Evolutionary conservation across 2,113 vertebrate genomes (phyloP), one percentile per base, ranked within the genome.

Genomic region (Phaethornis superciliosus): DNA sequence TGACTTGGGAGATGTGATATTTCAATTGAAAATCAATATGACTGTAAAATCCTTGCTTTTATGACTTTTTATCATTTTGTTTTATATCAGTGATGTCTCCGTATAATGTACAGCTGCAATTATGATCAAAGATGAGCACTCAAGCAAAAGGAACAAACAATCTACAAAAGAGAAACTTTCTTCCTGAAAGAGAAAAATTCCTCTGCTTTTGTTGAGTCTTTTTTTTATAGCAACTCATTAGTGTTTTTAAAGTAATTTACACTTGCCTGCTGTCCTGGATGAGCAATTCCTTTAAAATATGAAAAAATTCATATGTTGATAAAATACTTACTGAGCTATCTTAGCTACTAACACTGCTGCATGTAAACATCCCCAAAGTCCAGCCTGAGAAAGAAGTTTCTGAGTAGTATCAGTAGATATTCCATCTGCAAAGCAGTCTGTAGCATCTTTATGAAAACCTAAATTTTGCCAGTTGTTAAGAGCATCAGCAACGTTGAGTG

Each of bases 341-440:
- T 99, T 99, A 69, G 99, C 98, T 30, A 98, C 96, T 93, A 99
- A 97, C 64, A 98, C 96, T 10, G 99, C 99, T 86, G 98, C 99
- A 94, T 98, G 99, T 37, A 99, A 97, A 96, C 99, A 99, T 20
- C 99, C 99, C 99, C 99, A 99, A 83, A 98, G 92, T 76, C 99
- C 99, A 92, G 98, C 97, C 85, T 96, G 97, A 89, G 96, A 98
- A 84, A 99, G 94, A 86, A 98, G 97, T 67, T 98, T 97, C 68
- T 98, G 97, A 82, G 98, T 97, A 63, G 97, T 98, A 96, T 97
- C 97, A 94, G 81, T 95, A 42, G 28, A 96, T 82, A 59, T 92
- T 67, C 12, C 58, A 91, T 82, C 68, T 75, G 86, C 85, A 76
- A 32, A 79, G 16, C 30, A 75, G 15, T 70, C 90, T 68, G 55